These are phyloP conservation scores for Canis aureus DNA, from an alignment of 2,113 vertebrate genomes.

Conservation along the genomic window DNA sequence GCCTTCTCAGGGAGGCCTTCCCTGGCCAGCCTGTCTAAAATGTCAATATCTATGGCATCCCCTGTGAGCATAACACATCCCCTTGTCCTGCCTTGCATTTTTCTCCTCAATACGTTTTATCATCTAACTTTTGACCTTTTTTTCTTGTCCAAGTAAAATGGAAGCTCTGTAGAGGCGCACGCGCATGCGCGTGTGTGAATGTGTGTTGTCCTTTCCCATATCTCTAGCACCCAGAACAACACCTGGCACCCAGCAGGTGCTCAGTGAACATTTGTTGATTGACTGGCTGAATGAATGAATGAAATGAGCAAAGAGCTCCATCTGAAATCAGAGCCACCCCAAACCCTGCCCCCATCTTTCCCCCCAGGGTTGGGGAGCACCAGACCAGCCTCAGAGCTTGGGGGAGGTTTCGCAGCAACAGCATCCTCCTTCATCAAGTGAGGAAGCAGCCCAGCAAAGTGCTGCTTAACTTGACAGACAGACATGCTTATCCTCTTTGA, in stretches of 20 bases:
- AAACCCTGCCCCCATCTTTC: background rate
- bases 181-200: no score
- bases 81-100: background rate
- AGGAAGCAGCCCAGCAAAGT: background rate
- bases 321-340: background rate
- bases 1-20: background rate
- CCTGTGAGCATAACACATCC: background rate
- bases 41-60: background rate
- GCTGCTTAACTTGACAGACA: background rate
- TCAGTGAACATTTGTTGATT: background rate
- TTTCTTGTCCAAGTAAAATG: background rate
- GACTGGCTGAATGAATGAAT: background rate
- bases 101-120: background rate
- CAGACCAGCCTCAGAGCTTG: background rate
- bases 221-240: background rate
- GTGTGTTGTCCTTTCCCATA: background rate
- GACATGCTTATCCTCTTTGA: background rate
- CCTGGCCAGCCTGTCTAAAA: background rate
- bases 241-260: background rate
- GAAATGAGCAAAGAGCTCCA: background rate
- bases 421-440: no score
- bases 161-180: background rate
- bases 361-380: background rate
- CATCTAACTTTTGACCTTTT: background rate
- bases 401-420: no score